Base-by-base conservation (phyloP, 2,888 invertebrate genomes). In the Pollenia labialis region DNA sequence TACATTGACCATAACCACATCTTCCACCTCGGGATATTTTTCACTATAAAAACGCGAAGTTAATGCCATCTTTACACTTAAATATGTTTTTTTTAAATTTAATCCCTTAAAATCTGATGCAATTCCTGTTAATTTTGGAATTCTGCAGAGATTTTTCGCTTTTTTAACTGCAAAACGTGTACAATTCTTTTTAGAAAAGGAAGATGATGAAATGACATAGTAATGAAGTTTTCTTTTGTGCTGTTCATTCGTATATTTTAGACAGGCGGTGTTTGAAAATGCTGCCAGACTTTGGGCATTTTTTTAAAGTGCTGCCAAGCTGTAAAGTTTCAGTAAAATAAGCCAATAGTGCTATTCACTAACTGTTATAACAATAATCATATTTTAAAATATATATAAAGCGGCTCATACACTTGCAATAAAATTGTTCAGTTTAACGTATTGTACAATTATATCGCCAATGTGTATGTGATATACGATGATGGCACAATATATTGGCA, bases 1-100 rank as follows among this genome's bases (percentile, higher is more conserved):
- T 4, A 99, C 99, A 92, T 99, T 99, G 42, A 99, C 99, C 99
- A 99, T 99, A 66, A 99, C 99, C 69, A 99, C 99, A 96, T 99
- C 99, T 91, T 99, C 99, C 85, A 99, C 92, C 93, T 99, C 99
- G 1, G 99, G 99, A 94, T 98, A 99, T 92, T 97, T 98, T 94
- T 99, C 97, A 92, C 97, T 97, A 93, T 99, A 99, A 95, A 98
- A 99, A 92, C 99, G 95, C 96, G 99, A 99, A 90, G 97, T 97
- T 86, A 99, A 95, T 92, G 97, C 97, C 97, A 97, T 97, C 56
- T 87, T 85, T 11, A 32, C 32, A 18, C 14, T 16, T 64, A 0
- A 48, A n/a, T 83, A 23, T 12, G 11, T 50, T 81, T 56, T 64
- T 4, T 60, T 46, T 58, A n/a, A 11, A 32, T 76, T 58, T 32